Conservation (phyloP, 2,113 vertebrate species). For the Struthidea cinerea region DNA sequence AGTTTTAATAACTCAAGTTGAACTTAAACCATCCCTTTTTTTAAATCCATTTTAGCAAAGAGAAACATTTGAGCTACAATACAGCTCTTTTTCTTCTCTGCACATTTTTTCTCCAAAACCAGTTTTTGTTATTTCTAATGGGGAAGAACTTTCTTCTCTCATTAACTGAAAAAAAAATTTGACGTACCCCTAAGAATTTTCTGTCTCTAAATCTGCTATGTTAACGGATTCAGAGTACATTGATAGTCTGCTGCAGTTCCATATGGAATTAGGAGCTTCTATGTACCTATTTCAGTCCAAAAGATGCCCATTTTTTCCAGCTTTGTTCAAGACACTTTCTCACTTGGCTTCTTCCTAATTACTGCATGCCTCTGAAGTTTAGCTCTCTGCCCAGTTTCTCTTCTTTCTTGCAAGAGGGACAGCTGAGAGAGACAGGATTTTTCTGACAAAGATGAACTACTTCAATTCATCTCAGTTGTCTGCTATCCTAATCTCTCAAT, state of each 20-base stretch:
- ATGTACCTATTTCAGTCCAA: neutral
- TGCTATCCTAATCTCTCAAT: neutral
- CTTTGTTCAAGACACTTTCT: neutral
- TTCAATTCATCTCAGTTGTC: constrained; percentile 25
- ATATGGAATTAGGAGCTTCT: neutral
- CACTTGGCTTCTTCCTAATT: neutral
- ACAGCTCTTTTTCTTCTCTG: neutral
- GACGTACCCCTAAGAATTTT: neutral
- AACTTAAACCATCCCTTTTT: neutral
- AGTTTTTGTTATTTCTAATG: neutral
- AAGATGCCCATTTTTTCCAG: neutral
- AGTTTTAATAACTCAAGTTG: neutral
- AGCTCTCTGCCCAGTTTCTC: neutral
- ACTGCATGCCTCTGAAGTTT: neutral
- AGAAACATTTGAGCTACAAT: neutral
- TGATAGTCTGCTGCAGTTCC: neutral
- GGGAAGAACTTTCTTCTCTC: neutral
- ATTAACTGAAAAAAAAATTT: neutral
- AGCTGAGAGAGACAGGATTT: neutral
- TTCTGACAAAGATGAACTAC: constrained; percentile 17
- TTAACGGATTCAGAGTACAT: neutral
- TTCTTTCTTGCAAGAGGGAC: neutral
- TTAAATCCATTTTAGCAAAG: neutral
- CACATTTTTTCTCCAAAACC: neutral
- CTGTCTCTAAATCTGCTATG: neutral